Conservation (phyloP, 2,113 vertebrate species). For the Psittacula cyanocephala region DNA sequence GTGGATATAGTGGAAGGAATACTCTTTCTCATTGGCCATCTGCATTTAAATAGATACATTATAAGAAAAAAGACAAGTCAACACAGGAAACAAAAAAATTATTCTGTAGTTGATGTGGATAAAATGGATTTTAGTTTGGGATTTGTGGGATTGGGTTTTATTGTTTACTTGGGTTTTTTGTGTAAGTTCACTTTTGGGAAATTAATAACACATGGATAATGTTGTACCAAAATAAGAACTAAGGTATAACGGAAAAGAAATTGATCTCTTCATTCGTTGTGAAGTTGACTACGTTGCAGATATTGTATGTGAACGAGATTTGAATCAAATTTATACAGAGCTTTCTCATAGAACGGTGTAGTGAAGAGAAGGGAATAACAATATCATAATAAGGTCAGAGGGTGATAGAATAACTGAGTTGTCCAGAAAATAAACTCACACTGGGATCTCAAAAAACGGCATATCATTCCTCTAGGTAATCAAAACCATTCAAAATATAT, state of each 20-base stretch:
- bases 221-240: not conserved
- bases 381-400: slow-evolving; percentile 39
- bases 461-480: slow-evolving; percentile 34
- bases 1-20: not conserved
- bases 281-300: slow-evolving; percentile 9
- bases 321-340: not conserved
- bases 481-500: slow-evolving; percentile 34
- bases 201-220: not conserved
- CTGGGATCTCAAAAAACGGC: slow-evolving; percentile 14
- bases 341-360: not conserved
- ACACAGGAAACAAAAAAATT: not conserved
- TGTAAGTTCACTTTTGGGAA: not conserved
- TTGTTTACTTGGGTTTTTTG: not conserved
- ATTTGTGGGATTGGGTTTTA: not conserved
- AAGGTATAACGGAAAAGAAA: not conserved
- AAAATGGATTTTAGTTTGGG: not conserved
- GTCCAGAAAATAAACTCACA: slow-evolving; percentile 34
- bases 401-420: slow-evolving; percentile 43
- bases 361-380: slow-evolving; percentile 5
- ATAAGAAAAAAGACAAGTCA: not conserved
- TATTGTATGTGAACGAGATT: not conserved
- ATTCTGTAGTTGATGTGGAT: not conserved
- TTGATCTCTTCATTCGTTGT: not conserved
- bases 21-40: slow-evolving; percentile 5
- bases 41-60: slow-evolving; percentile 47